phyloP scores from a whole-genome alignment of 2,888 invertebrate species.

The Fragum sueziense region DNA sequence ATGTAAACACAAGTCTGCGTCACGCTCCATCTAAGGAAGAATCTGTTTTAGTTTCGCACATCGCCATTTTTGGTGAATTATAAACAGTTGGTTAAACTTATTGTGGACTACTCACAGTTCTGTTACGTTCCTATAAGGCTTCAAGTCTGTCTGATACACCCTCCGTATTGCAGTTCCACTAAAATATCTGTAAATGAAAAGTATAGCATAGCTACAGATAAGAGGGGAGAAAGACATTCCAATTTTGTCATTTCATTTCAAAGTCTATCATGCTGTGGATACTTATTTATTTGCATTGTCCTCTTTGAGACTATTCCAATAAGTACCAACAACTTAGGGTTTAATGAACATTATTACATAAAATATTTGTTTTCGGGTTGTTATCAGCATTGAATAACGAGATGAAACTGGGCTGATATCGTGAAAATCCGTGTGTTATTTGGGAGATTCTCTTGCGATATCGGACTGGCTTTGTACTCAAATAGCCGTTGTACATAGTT shows the following conservation, averaged over 20 bases:
- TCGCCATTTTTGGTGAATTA: not conserved
- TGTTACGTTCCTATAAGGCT: not conserved
- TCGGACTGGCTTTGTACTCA: too few species aligned
- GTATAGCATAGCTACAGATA: not conserved
- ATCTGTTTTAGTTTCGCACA: not conserved
- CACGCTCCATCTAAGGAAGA: not conserved
- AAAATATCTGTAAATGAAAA: conserved; percentile 59
- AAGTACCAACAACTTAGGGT: not conserved
- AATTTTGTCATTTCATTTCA: too few species aligned
- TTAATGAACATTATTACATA: not conserved
- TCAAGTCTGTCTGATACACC: conserved; percentile 2
- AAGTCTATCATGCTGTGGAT: too few species aligned
- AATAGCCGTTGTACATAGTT: too few species aligned
- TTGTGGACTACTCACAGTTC: conserved; percentile 6
- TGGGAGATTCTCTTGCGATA: too few species aligned
- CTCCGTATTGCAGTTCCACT: conserved; percentile 55
- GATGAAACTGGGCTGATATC: not conserved
- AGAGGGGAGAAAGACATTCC: too few species aligned
- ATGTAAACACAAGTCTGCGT: too few species aligned
- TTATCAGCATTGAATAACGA: too few species aligned
- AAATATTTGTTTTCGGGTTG: too few species aligned
- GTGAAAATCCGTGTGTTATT: not conserved
- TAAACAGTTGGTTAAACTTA: not conserved
- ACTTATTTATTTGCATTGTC: too few species aligned
- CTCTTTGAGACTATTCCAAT: not conserved